Percentiles rank a stretch among this genome's conserved stretches.
Evolutionary conservation across 2,888 invertebrate species (phyloP).

Genomic region (Leptarthrus brevirostris): DNA sequence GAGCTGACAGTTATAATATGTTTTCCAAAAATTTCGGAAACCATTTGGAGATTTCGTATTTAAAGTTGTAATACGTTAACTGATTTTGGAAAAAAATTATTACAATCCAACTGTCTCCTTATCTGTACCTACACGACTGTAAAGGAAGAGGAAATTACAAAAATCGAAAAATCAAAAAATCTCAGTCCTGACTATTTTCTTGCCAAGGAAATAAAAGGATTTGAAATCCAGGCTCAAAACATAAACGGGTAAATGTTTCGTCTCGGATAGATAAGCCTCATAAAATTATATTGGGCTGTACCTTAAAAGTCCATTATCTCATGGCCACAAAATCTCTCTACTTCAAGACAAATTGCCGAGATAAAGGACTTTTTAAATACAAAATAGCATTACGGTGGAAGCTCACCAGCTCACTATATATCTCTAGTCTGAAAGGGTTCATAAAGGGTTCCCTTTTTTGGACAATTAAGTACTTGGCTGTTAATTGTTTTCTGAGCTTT

Average conservation of each 20-base stretch:
- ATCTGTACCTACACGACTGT: too few relatives aligned
- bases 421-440: conserved; percentile 28
- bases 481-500: conserved; percentile 44
- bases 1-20: too few relatives aligned
- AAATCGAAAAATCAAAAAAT: conserved; percentile 10
- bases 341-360: conserved; percentile 33
- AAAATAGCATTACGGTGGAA: conserved; percentile 14
- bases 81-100: too few relatives aligned
- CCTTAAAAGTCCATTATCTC: conserved; percentile 41
- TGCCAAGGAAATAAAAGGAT: conserved; percentile 18
- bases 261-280: conserved; percentile 28
- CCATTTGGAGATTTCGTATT: too few relatives aligned
- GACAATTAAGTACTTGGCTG: conserved; percentile 41
- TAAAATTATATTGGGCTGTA: conserved; percentile 44
- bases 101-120: too few relatives aligned
- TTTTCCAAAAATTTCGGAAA: too few relatives aligned
- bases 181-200: not conserved
- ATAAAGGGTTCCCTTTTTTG: conserved; percentile 27
- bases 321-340: conserved; percentile 42
- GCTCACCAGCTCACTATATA: not conserved
- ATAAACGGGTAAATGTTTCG: conserved; percentile 12
- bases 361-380: conserved; percentile 41
- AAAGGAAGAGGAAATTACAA: conserved; percentile 9
- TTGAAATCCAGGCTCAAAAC: conserved; percentile 14
- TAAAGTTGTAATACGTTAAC: too few relatives aligned